Evolutionary conservation across 2,888 invertebrate species (phyloP).

Genomic region (Rotaria socialis): DNA sequence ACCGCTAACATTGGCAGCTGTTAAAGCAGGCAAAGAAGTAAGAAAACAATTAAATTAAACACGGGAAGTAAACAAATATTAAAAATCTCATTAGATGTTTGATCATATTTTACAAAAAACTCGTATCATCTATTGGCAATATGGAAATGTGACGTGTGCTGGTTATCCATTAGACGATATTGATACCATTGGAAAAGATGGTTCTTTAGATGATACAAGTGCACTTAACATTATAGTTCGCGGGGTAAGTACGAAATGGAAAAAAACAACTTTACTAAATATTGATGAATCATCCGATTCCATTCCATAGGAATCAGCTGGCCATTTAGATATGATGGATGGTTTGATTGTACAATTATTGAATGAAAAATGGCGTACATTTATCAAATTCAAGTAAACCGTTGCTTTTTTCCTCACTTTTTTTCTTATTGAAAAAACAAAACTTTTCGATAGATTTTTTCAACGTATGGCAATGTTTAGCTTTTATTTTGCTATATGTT

Average conservation of each 20-base stretch:
- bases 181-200: conserved; percentile 56
- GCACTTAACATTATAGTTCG: conserved; percentile 43
- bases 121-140: conserved; percentile 93
- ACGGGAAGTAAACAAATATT: background rate
- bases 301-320: conserved; percentile 75
- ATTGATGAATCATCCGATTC: too few species aligned
- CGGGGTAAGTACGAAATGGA: conserved; percentile 15
- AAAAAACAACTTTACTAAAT: too few species aligned
- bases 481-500: background rate
- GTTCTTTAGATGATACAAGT: conserved; percentile 42
- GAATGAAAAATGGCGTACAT: conserved; percentile 95
- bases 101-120: conserved; percentile 93
- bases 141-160: conserved; percentile 87
- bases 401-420: background rate
- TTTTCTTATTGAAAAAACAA: too few species aligned
- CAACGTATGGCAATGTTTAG: conserved; percentile 32
- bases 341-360: conserved; percentile 86
- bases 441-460: background rate
- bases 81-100: conserved; percentile 67
- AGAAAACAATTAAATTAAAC: conserved; percentile 43
- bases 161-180: conserved; percentile 90
- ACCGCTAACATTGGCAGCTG: conserved; percentile 85
- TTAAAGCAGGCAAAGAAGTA: conserved; percentile 78
- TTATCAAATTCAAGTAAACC: conserved; percentile 72
- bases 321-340: conserved; percentile 88